Base-by-base conservation (phyloP, 2,888 invertebrate genomes). In the Eupithecia subfuscata region DNA sequence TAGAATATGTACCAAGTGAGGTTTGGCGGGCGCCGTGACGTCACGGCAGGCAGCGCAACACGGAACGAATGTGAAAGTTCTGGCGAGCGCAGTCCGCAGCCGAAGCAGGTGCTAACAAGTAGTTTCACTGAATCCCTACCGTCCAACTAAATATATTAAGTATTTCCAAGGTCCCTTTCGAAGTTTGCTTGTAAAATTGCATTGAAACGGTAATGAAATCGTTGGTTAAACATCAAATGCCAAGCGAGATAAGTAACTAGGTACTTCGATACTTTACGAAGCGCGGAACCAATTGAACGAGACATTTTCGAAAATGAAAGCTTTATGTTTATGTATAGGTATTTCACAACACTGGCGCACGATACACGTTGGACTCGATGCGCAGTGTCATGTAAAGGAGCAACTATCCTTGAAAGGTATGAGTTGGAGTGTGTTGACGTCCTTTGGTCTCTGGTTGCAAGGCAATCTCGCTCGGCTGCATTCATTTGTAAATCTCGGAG, bases 61-160 rank as follows among this genome's bases (percentile, higher is more conserved):
- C 88, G 84, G 85, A 91, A 88, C 90, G 90, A 93, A 94, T 94
- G 94, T 94, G 94, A 94, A 94, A 94, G 94, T 94, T 93, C 91
- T 87, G 80, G 87, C 87, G 87, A 88, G 87, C 87, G 82, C 88
- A 89, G 84, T 86, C 84, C 85, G 84, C 89, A 87, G 85, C 85
- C 88, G 83, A 85, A 88, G 84, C 90, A 91, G 90, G 89, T 92
- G 90, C 88, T 89, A 90, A 91, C 86, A 85, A 88, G 87, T 90
- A 88, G 87, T 88, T 88, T 87, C 84, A 83, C 84, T 82, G 73
- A 74, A 76, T 71, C 52, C 63, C 60, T 75, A 75, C 76, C 77
- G 76, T 67, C 77, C 40, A 76, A 77, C 40, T 71, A 69, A 74
- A 65, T 68, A 72, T 63, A 37, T 71, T 63, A 76, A 75, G 65